Evolutionary conservation across 2,797 vertebrate species (phyloP).

Genomic region (Chelonia mydas): DNA sequence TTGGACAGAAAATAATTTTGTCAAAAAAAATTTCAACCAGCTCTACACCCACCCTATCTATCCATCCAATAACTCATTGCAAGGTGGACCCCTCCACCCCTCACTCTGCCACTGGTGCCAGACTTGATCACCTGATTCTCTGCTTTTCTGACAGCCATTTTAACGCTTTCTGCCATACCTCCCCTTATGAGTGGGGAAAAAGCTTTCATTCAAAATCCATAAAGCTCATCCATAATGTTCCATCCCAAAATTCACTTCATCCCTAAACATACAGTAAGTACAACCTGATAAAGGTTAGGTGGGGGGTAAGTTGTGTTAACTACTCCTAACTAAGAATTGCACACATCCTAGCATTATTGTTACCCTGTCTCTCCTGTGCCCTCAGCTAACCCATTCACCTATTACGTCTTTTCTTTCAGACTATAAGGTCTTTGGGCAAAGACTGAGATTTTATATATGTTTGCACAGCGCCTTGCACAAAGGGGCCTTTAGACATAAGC

Average conservation of each 20-base stretch:
- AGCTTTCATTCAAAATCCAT: background rate
- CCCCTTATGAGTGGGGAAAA: background rate
- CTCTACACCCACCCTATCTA: background rate
- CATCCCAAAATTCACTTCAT: background rate
- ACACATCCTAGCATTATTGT: background rate
- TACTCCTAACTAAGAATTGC: background rate
- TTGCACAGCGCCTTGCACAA: background rate
- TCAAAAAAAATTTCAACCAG: background rate
- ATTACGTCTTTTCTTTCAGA: background rate
- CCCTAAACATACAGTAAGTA: background rate
- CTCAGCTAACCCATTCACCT: background rate
- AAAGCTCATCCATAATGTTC: background rate
- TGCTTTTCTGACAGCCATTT: background rate
- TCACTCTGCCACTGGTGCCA: background rate
- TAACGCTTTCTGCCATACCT: background rate
- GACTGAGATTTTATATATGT: background rate
- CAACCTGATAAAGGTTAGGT: background rate
- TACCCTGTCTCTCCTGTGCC: background rate
- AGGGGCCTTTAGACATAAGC: background rate
- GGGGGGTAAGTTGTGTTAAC: background rate
- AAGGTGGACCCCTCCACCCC: background rate
- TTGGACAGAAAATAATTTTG: background rate
- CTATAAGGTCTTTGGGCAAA: background rate
- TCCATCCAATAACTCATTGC: background rate
- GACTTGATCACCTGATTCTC: background rate